Evolutionary conservation across 2,888 invertebrate genomes (phyloP).

Genomic region (Drosophila rellima): DNA sequence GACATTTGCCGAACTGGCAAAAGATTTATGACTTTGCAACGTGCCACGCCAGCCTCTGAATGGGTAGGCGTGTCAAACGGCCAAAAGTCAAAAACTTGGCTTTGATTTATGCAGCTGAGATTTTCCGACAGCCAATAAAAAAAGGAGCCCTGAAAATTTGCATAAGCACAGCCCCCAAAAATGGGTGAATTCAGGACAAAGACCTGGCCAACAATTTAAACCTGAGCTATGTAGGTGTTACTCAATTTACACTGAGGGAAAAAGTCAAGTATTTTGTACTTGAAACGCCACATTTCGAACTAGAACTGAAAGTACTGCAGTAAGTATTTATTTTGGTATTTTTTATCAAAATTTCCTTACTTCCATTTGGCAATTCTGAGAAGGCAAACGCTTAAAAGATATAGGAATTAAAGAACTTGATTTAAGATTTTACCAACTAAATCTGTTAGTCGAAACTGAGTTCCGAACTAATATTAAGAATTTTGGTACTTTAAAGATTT

Average conservation of each 20-base stretch:
- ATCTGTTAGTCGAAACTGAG: too few species aligned
- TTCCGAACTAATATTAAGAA: too few species aligned
- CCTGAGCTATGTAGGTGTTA: conserved; percentile 4
- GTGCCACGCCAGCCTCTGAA: conserved; percentile 51
- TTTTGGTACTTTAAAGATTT: too few species aligned
- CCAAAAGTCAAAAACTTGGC: conserved; percentile 49
- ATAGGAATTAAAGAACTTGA: too few species aligned
- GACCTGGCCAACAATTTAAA: background rate
- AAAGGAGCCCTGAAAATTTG: conserved; percentile 36
- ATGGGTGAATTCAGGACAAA: conserved; percentile 10
- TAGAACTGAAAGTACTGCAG: too few species aligned
- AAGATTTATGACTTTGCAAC: conserved; percentile 71
- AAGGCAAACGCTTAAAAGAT: too few species aligned
- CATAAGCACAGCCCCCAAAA: conserved; percentile 29
- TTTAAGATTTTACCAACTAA: too few species aligned
- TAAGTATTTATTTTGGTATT: too few species aligned
- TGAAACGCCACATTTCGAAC: too few species aligned
- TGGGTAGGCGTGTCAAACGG: conserved; percentile 47
- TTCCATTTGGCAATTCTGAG: too few species aligned
- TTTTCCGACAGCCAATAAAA: conserved; percentile 14
- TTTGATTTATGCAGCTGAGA: conserved; percentile 70
- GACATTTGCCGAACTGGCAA: conserved; percentile 38
- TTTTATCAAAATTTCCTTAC: too few species aligned
- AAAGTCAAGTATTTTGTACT: too few species aligned
- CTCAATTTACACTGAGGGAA: conserved; percentile 1